These are phyloP conservation scores for Myrmecobius fasciatus DNA, from an alignment of 2,113 vertebrate genomes.

Conservation along the genomic window DNA sequence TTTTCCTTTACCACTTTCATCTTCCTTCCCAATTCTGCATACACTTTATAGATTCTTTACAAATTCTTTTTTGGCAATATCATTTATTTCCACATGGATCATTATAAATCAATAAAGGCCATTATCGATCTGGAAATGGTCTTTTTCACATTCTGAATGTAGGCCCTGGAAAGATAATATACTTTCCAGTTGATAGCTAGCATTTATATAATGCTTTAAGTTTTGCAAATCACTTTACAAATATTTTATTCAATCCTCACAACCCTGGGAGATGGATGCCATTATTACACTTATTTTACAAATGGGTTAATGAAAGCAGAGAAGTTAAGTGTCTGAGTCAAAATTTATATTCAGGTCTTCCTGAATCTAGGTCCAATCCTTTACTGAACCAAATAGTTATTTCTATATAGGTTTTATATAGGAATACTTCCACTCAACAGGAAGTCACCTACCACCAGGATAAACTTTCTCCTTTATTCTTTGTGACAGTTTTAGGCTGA, in stretches of 20 bases:
- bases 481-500: not conserved
- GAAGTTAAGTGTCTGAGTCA: not conserved
- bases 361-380: not conserved
- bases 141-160: not conserved
- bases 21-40: not conserved
- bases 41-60: not conserved
- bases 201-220: not conserved
- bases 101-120: not conserved
- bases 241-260: not conserved
- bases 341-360: not conserved
- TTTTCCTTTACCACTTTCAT: not conserved
- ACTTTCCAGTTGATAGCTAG: not conserved
- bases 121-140: not conserved
- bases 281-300: not conserved
- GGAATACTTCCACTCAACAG: not conserved
- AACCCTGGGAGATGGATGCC: not conserved
- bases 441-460: not conserved
- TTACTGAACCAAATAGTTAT: not conserved
- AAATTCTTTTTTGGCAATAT: not conserved
- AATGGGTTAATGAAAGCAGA: not conserved
- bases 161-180: not conserved
- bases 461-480: not conserved
- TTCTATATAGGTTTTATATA: not conserved
- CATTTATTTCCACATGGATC: not conserved
- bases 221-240: not conserved